Conservation (phyloP, 2,113 vertebrate genomes). For the Bos indicus region DNA sequence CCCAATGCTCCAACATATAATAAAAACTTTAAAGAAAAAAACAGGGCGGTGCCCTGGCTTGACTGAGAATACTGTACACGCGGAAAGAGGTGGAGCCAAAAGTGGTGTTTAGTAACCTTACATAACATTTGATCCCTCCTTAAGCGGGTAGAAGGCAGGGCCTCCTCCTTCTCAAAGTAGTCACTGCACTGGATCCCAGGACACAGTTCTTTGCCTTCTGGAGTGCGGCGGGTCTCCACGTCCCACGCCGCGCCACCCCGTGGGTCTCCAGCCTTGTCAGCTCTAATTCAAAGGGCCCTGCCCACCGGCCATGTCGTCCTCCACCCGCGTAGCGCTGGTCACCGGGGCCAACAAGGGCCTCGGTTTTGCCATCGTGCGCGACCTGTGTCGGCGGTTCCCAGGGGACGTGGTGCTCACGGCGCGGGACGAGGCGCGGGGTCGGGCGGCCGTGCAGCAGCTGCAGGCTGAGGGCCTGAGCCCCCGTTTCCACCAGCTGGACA, state of each 20-base stretch:
- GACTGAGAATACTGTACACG: no score
- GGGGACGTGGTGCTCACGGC: constrained; percentile 89
- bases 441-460: constrained; percentile 80
- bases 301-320: background rate
- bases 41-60: background rate
- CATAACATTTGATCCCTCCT: background rate
- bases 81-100: background rate
- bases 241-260: background rate
- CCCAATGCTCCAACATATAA: background rate
- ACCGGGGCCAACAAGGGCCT: constrained; percentile 93
- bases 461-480: constrained; percentile 82
- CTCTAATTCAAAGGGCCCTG: background rate
- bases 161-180: background rate
- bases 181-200: background rate
- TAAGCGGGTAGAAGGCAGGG: background rate
- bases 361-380: constrained; percentile 83
- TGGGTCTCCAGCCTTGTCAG: background rate
- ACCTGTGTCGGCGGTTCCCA: constrained; percentile 83
- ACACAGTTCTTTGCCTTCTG: background rate
- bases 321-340: constrained; percentile 85
- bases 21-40: background rate
- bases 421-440: constrained; percentile 80
- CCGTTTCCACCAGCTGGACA: constrained; percentile 90
- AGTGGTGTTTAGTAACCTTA: background rate
- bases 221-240: background rate